Percentiles rank a stretch among this genome's conserved stretches.
phyloP scores from a whole-genome alignment of 2,113 vertebrate genomes.

The Chlorodrepanis virens region DNA sequence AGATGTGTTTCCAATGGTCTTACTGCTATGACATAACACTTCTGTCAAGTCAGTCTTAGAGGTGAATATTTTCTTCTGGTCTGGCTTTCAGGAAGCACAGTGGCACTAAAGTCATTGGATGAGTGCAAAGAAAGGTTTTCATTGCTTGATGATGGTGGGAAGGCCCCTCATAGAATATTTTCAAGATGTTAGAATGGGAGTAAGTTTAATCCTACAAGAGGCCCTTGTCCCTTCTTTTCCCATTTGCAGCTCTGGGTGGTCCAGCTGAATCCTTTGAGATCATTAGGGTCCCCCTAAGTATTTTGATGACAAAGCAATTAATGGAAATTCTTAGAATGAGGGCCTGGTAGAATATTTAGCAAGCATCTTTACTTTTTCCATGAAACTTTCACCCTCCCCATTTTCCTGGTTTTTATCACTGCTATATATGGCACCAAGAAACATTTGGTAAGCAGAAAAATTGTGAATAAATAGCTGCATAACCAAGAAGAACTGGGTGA shows the following conservation, averaged over 20 bases:
- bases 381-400: not conserved
- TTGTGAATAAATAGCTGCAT: not conserved
- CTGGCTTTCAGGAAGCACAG: not conserved
- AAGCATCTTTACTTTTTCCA: not conserved
- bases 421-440: not conserved
- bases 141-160: not conserved
- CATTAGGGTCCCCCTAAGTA: not conserved
- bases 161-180: conserved; percentile 28
- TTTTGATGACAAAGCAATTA: conserved; percentile 37
- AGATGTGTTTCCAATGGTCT: not conserved
- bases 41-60: not conserved
- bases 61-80: not conserved
- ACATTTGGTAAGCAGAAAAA: not conserved
- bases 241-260: conserved; percentile 46
- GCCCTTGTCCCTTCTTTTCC: conserved; percentile 29
- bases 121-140: conserved; percentile 27
- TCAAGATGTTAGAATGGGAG: not conserved
- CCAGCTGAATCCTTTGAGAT: conserved; percentile 37
- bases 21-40: not conserved
- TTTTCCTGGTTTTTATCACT: not conserved
- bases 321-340: conserved; percentile 11
- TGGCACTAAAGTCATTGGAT: not conserved
- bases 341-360: not conserved
- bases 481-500: not conserved
- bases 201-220: conserved; percentile 57